Base-by-base conservation (phyloP, 1,140 invertebrate genomes). In the Elymnias hypermnestra region DNA sequence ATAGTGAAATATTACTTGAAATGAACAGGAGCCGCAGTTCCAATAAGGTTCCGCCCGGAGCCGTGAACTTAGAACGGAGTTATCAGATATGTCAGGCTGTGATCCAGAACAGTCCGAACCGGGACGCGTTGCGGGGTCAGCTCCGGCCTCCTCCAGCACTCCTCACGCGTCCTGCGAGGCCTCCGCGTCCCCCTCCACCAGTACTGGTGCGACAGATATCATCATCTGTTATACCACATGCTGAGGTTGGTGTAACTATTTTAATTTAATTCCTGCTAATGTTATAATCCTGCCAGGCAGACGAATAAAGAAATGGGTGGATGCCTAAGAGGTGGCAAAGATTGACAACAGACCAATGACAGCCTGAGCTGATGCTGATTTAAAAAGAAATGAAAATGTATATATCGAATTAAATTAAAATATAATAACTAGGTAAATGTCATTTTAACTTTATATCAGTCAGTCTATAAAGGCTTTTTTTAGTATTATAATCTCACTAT, bases 21-120 rank as follows among this genome's bases (percentile, higher is more conserved):
- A n/a, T n/a, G n/a, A n/a, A 33, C 1, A 87, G 86, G 41, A 87
- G 76, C 54, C 71, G 86, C 8, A 83, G 71, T 35, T 69, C 87
- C 5, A 89, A 88, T 15, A 94, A 93, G 79, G 90, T 94, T 45
- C 94, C 94, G 3, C 94, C 94, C 0, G 94, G 94, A 2, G 93
- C 93, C 13, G 94, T 97, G 4, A 98, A 98, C 83, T 85, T 98
- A 7, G 95, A 97, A 74, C 88, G 97, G 18, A 98, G 96, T 63
- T 96, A 97, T 74, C 95, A 98, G 83, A 98, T 98, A 61, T 98
- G 96, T 82, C 95, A 97, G 83, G 95, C 95, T 23, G 96, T 97
- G 1, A 96, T 98, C 53, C 94, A 97, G 84, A 97, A 95, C 68
- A 95, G 94, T 65, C 94, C 94, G 0, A 97, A 97, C 81, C 87